Evolutionary conservation across 37 sponge, comb jelly and placozoan species (phyloP), one percentile per base, ranked within the genome.

Genomic region (Ephydatia muelleri): DNA sequence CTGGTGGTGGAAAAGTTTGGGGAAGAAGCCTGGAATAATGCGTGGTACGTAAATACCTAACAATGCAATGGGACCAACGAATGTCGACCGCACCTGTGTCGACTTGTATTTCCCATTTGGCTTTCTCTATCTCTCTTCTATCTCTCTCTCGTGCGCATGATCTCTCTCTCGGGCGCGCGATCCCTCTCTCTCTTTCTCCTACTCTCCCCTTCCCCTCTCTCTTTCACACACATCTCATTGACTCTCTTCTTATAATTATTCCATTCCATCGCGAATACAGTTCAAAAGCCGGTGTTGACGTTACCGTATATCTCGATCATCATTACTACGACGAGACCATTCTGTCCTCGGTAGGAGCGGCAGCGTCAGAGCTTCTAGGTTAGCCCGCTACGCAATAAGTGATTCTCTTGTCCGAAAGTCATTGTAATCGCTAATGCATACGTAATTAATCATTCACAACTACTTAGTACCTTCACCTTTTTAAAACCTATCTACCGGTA

Each of bases 291-390:
- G 88, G 65, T 11, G 70, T 76, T n/a, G 21, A 29, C 19, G 30
- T 69, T 27, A 49, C 80, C 2, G 49, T 47, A 9, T 82, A 89
- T 21, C 67, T 85, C 11, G 67, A 80, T 40, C 68, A 75, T 43
- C 86, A 88, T 5, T 80, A 85, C 49, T 88, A 88, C 48, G 79
- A 88, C 70, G 92, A 92, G 40, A 73, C 38, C 38, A 40, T 75
- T 13, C 66, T 92, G 2, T 0, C 13, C 2, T 33, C 26, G 22
- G 21, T 92, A 1, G 84, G 77, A 48, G 27, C 2, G 9, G 72
- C 73, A 25, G 88, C 92, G 48, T 35, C 73, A 1, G 78, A 80
- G 35, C 73, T 72, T 3, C 65, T 84, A 68, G 92, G 92, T 92
- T 81, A 65, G 67, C 25, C 57, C 6, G 43, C 43, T n/a, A n/a